Percentiles rank a stretch among this genome's conserved stretches.
These are phyloP conservation scores for Panthera leo DNA, from an alignment of 2,113 vertebrate genomes.

Conservation along the genomic window DNA sequence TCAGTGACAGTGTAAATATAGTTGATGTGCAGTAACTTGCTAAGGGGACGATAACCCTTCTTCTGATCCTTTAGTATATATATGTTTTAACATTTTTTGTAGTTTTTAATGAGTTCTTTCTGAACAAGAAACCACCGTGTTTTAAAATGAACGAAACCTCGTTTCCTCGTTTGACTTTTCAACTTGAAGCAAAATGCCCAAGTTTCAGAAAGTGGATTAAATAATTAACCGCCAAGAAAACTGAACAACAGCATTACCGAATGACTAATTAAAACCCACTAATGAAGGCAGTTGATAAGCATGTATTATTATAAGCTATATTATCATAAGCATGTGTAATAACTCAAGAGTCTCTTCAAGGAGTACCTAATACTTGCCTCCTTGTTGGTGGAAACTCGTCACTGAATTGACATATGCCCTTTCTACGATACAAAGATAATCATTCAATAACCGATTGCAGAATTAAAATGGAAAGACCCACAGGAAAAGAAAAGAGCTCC, in stretches of 20 bases:
- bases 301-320: neutral
- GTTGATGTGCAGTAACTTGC: neutral
- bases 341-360: neutral
- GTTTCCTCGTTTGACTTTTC: neutral
- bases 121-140: neutral
- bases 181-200: neutral
- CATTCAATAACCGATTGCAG: neutral
- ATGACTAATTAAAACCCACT: neutral
- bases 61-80: neutral
- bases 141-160: neutral
- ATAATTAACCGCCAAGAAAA: neutral
- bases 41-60: neutral
- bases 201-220: neutral
- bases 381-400: neutral
- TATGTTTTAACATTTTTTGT: neutral
- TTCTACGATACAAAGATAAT: neutral
- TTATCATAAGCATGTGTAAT: neutral
- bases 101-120: neutral
- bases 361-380: neutral
- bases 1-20: neutral
- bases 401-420: neutral
- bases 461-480: slow-evolving; percentile 1
- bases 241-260: neutral
- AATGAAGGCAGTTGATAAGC: neutral
- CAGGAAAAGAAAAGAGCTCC: neutral